Evolutionary conservation across 2,113 vertebrate genomes (phyloP), one percentile per base, ranked within the genome.

Genomic region (Chlorodrepanis virens): DNA sequence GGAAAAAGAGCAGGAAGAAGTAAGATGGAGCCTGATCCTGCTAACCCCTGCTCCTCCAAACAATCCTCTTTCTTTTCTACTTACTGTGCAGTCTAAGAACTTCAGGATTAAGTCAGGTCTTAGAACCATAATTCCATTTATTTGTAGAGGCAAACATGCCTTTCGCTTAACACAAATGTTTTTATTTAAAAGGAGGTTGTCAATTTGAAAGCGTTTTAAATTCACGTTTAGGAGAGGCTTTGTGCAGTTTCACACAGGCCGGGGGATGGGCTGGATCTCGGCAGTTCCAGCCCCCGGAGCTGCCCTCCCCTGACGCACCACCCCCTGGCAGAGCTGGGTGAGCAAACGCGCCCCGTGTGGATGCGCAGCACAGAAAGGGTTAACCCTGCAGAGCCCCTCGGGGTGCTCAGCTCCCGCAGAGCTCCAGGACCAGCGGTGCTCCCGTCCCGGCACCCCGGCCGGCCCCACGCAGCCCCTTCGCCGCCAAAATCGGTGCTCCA

Each of bases 271-370:
- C 40, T 71, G 83, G 68, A 80, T 87, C 82, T 87, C 52, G 56
- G 96, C 96, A 94, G 70, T 74, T 92, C 89, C 94, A 92, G 96
- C 96, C 88, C 95, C 97, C 97, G 96, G 95, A 96, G 96, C 96
- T 50, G 95, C 85, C 27, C 7, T 65, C 57, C 60, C 45, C 31
- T 7, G 87, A 71, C 72, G 54, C n/a, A 18, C 22, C 90, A 71
- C 77, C 81, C 15, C 14, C 7, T 11, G 82, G 68, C 93, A 9
- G 95, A 87, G 75, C 92, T 39, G 35, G 89, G 77, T 0, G 40
- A 57, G 75, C 90, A 78, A 95, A 87, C 78, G 74, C 74, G 80
- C 57, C 16, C 45, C 1, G 10, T 0, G 12, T 14, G 8, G 69
- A 37, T 39, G 83, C 87, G 31, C 35, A 40, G 71, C 93, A 72